These are phyloP conservation scores for Eristalinus sepulchralis DNA, from an alignment of 2,888 invertebrate species.

Conservation along the genomic window DNA sequence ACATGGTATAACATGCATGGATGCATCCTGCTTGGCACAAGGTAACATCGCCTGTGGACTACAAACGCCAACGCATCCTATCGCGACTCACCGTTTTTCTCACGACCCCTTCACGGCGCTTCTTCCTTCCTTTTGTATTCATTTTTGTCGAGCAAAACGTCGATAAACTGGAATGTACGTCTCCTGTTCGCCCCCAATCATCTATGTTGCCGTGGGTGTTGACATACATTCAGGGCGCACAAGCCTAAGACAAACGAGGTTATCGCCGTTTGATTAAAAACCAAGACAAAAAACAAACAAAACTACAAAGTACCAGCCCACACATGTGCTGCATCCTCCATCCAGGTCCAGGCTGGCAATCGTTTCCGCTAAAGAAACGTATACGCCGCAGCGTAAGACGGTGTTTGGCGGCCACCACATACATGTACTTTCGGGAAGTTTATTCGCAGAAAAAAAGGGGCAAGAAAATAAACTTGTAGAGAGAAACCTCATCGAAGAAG, in stretches of 20 bases:
- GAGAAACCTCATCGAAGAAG: neutral
- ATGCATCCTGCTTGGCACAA: too few species aligned
- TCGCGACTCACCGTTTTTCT: neutral
- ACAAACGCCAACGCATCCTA: neutral
- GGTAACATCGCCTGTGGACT: neutral
- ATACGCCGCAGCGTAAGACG: neutral
- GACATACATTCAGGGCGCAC: constrained; percentile 19
- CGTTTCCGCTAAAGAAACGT: neutral
- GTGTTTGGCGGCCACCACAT: neutral
- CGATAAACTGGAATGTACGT: constrained; percentile 13
- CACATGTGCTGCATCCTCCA: neutral
- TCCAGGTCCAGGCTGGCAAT: too few species aligned
- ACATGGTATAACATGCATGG: too few species aligned
- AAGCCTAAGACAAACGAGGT: neutral
- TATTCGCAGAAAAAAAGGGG: neutral
- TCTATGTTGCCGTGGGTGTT: neutral
- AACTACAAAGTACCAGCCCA: neutral
- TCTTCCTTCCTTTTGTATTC: neutral
- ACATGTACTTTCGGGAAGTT: neutral
- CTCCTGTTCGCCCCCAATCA: neutral
- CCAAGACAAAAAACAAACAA: neutral
- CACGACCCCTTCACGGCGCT: neutral
- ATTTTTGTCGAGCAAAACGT: neutral
- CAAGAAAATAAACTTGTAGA: neutral
- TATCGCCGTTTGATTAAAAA: constrained; percentile 20